A percentile compares a stretch with the other conserved stretches of the same genome.
Conservation (phyloP, 2,888 invertebrate species). For the Lycophotia porphyrea region DNA sequence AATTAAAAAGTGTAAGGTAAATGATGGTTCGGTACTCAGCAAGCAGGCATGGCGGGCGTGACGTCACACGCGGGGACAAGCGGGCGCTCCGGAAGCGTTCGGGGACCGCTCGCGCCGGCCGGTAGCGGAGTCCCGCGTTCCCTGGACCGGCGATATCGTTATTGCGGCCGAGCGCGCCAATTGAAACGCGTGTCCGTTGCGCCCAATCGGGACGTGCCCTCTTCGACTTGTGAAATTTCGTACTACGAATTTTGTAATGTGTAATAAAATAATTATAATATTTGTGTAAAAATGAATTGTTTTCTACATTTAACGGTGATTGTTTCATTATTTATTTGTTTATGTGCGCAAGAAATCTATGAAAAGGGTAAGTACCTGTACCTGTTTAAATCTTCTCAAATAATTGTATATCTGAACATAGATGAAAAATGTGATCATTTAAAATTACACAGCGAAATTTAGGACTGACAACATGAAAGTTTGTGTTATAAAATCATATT, state of each 20-base stretch:
- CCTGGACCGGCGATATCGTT: constrained; percentile 82
- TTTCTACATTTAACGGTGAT: constrained; percentile 69
- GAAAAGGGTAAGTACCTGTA: constrained; percentile 76
- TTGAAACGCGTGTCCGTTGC: constrained; percentile 88
- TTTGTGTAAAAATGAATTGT: constrained; percentile 74
- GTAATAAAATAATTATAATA: constrained; percentile 59
- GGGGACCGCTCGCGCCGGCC: constrained; percentile 78
- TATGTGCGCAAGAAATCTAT: constrained; percentile 76
- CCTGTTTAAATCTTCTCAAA: background rate
- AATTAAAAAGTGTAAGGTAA: constrained; percentile 90
- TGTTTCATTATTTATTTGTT: constrained; percentile 71
- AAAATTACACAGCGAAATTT: background rate
- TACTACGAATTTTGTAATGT: constrained; percentile 73
- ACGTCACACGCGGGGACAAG: constrained; percentile 77
- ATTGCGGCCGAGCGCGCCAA: constrained; percentile 86
- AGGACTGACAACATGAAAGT: background rate
- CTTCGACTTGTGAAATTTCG: constrained; percentile 76
- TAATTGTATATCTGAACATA: background rate
- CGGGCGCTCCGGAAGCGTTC: constrained; percentile 83
- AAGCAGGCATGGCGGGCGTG: constrained; percentile 74
- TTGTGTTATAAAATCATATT: constrained; percentile 4
- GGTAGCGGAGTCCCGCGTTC: constrained; percentile 80
- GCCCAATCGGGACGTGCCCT: constrained; percentile 80
- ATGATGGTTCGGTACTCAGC: constrained; percentile 76
- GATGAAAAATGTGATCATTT: background rate